Evolutionary conservation across 2,888 invertebrate species (phyloP).

Genomic region (Allolobophora icterica): DNA sequence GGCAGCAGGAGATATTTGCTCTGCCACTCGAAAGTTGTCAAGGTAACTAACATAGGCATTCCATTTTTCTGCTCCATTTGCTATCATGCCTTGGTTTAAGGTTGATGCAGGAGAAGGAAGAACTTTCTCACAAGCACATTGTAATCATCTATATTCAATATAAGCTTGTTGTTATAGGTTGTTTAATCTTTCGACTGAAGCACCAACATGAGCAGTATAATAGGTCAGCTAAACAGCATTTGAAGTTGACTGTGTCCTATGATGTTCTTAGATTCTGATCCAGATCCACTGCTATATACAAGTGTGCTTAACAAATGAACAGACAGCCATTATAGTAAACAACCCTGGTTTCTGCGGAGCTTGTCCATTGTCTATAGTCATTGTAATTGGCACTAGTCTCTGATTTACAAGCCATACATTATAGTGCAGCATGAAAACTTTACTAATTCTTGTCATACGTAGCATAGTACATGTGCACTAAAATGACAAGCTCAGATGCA

Average conservation of each 20-base stretch:
- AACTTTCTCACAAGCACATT: background rate
- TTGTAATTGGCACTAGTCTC: too few species aligned
- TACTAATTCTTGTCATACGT: too few species aligned
- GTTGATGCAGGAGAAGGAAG: background rate
- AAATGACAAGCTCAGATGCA: too few species aligned
- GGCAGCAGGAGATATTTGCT: slow-evolving; percentile 79
- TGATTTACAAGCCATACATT: too few species aligned
- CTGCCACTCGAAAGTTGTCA: slow-evolving; percentile 83
- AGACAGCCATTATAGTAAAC: too few species aligned
- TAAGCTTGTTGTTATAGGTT: background rate
- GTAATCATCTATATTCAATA: background rate
- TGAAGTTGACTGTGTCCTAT: background rate
- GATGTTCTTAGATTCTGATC: background rate
- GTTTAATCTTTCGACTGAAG: background rate
- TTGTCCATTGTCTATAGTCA: too few species aligned
- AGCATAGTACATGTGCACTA: too few species aligned
- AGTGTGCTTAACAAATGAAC: too few species aligned
- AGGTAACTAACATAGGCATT: slow-evolving; percentile 70
- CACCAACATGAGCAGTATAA: background rate
- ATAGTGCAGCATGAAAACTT: too few species aligned
- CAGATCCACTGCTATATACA: background rate
- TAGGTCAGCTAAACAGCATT: background rate
- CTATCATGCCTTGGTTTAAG: background rate
- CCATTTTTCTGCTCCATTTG: background rate
- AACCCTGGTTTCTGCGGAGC: too few species aligned